Conservation (phyloP, 2,113 vertebrate genomes). For the Empidonax alnorum region DNA sequence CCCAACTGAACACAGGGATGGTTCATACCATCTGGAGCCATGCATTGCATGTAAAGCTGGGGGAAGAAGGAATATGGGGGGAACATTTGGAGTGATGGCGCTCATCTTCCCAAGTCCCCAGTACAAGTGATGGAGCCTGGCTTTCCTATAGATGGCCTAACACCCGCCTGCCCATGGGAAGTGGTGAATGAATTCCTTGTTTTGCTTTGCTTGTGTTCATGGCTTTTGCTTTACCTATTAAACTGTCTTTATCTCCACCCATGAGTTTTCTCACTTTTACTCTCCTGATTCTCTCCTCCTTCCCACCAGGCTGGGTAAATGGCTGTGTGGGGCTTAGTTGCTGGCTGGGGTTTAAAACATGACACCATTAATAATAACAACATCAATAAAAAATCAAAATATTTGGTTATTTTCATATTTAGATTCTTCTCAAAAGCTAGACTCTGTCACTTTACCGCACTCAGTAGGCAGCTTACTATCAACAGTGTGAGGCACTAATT, state of each 20-base stretch:
- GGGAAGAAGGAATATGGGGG: neutral
- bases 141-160: neutral
- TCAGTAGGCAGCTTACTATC: neutral
- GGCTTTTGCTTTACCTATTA: neutral
- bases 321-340: neutral
- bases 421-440: neutral
- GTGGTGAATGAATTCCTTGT: neutral
- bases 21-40: no score
- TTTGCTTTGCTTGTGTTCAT: neutral
- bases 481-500: neutral
- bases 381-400: neutral
- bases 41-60: neutral
- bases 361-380: neutral
- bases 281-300: neutral
- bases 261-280: neutral
- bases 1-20: neutral
- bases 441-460: neutral
- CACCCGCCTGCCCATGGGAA: neutral
- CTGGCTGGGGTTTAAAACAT: neutral
- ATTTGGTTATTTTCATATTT: neutral
- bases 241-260: neutral
- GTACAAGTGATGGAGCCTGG: fast-evolving
- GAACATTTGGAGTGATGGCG: fast-evolving
- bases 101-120: neutral
- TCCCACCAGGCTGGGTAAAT: fast-evolving